Evolutionary conservation across 2,888 invertebrate species (phyloP), one percentile per base, ranked within the genome.

Genomic region (Netelia melanura): DNA sequence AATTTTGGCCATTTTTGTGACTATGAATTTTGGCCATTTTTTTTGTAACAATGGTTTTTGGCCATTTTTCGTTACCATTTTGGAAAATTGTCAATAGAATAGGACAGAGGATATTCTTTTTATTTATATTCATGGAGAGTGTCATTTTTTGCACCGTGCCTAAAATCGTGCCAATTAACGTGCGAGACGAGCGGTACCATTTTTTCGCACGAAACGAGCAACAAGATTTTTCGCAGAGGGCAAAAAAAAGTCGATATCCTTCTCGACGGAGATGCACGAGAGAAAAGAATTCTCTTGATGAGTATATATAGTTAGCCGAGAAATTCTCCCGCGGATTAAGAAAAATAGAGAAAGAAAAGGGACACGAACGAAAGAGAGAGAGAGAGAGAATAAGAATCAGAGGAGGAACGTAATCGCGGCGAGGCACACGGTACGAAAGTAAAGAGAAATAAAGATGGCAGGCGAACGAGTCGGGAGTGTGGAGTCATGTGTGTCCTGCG

Each of bases 271-370:
- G 44, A 48, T 67, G 48, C 44, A n/a, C 48, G 61, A 61, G 17
- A 68, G 17, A 17, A 64, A 72, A 83, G 79, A 80, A 77, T 64
- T 23, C 17, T 44, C 25, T 23, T 75, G 75, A 75, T 75, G 62
- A 75, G 75, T 30, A 21, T 54, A 11, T 54, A 56, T 52, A 75
- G 54, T 62, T 52, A 62, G 87, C 87, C 44, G 62, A 52, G 71
- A 81, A 72, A 74, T 79, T 72, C 80, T 38, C n/a, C 14, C 54
- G 58, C 54, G 67, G 86, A 87, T 81, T 82, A 87, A 87, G 86
- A 90, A 89, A 88, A 84, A 86, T 86, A 86, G 83, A 87, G 82
- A 88, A 85, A 85, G 85, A 70, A 23, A 17, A 56, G 84, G 82
- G 82, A 56, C 65, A 52, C 83, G 82, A 77, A 77, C 81, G 52